phyloP scores from a whole-genome alignment of 2,888 invertebrate species.

The Pollenia amentaria region DNA sequence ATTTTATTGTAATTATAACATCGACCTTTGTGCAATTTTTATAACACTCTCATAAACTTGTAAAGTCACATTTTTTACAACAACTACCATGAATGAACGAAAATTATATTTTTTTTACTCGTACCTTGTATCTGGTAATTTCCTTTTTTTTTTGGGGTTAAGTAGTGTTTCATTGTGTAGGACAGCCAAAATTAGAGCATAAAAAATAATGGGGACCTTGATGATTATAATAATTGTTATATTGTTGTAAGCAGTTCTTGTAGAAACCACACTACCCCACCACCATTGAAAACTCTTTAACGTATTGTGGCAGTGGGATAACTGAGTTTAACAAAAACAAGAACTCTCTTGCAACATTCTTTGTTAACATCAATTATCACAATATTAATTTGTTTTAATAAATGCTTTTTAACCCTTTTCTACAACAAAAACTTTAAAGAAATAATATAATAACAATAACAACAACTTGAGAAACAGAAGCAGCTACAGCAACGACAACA shows the following conservation, averaged over 20 bases:
- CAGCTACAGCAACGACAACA: constrained; percentile 38
- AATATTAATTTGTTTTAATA: constrained; percentile 72
- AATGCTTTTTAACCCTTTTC: constrained; percentile 66
- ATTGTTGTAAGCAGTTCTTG: not conserved
- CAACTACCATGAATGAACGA: too few relatives aligned
- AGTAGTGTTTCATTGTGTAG: constrained; percentile 40
- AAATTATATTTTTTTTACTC: not conserved
- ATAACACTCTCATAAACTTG: constrained; percentile 10
- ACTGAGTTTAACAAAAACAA: constrained; percentile 12
- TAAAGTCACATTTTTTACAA: constrained; percentile 14
- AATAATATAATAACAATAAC: constrained; percentile 39
- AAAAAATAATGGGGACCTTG: constrained; percentile 26
- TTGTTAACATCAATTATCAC: constrained; percentile 71
- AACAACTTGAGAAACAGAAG: constrained; percentile 10
- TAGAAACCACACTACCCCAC: not conserved
- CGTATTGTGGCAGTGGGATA: constrained; percentile 1
- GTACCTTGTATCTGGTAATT: not conserved
- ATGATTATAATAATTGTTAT: constrained; percentile 31
- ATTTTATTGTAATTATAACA: constrained; percentile 15
- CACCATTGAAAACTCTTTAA: not conserved
- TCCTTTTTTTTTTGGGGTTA: constrained; percentile 23
- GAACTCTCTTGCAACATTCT: constrained; percentile 48
- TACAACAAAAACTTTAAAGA: constrained; percentile 28
- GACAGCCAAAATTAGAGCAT: not conserved
- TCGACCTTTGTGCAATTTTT: constrained; percentile 1